A percentile compares a stretch with the other conserved stretches of the same genome.
These are phyloP conservation scores for Polyergus mexicanus DNA, from an alignment of 1,140 invertebrate genomes.

Conservation along the genomic window DNA sequence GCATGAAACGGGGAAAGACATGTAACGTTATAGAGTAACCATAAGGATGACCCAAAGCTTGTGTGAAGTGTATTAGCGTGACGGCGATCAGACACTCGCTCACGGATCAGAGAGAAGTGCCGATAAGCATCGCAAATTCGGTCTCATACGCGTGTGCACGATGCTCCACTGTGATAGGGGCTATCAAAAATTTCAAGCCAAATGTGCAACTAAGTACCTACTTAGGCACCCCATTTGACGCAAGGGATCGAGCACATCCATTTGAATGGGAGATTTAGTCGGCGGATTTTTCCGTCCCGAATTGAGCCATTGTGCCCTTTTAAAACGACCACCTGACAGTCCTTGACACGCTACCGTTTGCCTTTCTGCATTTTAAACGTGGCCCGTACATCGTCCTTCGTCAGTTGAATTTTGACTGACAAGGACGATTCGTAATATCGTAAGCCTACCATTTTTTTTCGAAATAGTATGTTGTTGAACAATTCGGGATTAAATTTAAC, in stretches of 20 bases:
- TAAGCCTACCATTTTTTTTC: constrained; percentile 7
- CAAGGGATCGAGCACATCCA: constrained; percentile 80
- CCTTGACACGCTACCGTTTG: constrained; percentile 79
- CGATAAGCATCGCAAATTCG: constrained; percentile 72
- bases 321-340: constrained; percentile 83
- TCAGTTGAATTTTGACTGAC: constrained; percentile 3
- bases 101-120: constrained; percentile 64
- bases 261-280: constrained; percentile 85
- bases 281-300: constrained; percentile 81
- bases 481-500: too few relatives aligned
- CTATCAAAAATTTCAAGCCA: constrained; percentile 82
- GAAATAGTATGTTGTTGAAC: too few relatives aligned
- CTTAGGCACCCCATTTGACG: constrained; percentile 82
- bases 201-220: constrained; percentile 87
- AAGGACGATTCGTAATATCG: background rate
- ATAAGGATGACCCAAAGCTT: constrained; percentile 70
- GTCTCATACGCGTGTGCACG: constrained; percentile 36
- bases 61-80: constrained; percentile 75
- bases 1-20: background rate
- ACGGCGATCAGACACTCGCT: constrained; percentile 64
- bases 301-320: constrained; percentile 84
- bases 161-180: constrained; percentile 35
- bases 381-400: constrained; percentile 47
- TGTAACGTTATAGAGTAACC: constrained; percentile 64
- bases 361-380: constrained; percentile 79